These are phyloP conservation scores for Dryococelus australis DNA, from an alignment of 2,888 invertebrate species.

Conservation along the genomic window DNA sequence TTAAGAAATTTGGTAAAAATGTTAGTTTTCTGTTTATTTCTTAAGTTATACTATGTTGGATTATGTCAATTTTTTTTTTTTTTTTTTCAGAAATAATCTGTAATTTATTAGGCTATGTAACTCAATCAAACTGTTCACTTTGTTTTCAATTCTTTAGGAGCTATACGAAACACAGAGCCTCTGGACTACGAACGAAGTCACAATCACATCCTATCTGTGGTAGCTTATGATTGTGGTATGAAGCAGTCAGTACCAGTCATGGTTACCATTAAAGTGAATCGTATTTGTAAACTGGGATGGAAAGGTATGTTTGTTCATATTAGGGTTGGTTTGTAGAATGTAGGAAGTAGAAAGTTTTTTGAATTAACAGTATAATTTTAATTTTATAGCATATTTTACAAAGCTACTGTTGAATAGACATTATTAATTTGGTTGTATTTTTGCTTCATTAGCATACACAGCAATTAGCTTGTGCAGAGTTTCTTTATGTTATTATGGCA, in stretches of 20 bases:
- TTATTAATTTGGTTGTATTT: too few species aligned
- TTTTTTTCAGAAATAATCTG: background rate
- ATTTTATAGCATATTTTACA: too few species aligned
- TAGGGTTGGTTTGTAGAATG: background rate
- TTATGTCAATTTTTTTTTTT: too few species aligned
- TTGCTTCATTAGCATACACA: too few species aligned
- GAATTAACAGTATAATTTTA: too few species aligned
- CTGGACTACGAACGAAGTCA: slow-evolving; percentile 92
- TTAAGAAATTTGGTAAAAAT: too few species aligned
- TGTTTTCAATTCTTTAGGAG: slow-evolving; percentile 60
- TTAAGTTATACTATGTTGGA: too few species aligned
- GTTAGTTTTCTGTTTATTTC: too few species aligned
- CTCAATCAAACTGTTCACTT: background rate
- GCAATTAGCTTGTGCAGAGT: too few species aligned
- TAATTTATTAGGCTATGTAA: background rate
- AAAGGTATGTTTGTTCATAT: slow-evolving; percentile 65
- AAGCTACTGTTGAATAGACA: too few species aligned
- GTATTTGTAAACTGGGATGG: slow-evolving; percentile 81
- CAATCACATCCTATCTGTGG: slow-evolving; percentile 95
- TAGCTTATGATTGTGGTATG: slow-evolving; percentile 98
- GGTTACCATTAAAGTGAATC: slow-evolving; percentile 93
- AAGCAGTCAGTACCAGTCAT: slow-evolving; percentile 91
- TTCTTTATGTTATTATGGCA: too few species aligned
- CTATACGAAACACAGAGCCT: slow-evolving; percentile 93
- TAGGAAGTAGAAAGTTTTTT: background rate